phyloP scores from a whole-genome alignment of 2,797 vertebrate species.

The Dicrostonyx torquatus region DNA sequence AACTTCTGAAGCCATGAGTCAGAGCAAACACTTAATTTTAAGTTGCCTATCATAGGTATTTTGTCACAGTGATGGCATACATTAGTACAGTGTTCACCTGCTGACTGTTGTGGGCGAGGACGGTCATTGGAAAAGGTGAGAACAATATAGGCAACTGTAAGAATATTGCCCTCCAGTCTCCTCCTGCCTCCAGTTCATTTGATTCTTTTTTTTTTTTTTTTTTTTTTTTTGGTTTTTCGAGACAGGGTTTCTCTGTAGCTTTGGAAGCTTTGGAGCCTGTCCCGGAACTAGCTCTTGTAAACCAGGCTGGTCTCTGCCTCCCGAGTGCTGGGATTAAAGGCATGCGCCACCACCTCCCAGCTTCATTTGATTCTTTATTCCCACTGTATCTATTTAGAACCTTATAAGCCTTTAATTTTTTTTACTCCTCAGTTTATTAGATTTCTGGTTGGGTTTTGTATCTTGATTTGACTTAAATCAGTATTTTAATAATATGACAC shows the following conservation, averaged over 20 bases:
- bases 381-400: neutral
- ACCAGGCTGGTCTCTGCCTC: too few relatives aligned
- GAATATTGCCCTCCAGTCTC: neutral
- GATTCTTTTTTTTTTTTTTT: too few relatives aligned
- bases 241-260: too few relatives aligned
- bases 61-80: neutral
- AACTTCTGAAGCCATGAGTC: neutral
- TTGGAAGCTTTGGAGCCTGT: too few relatives aligned
- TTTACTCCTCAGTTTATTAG: neutral
- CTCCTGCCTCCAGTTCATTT: neutral
- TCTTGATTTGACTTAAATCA: neutral
- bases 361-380: neutral
- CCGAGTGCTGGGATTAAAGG: too few relatives aligned
- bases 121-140: neutral
- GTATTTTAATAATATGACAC: neutral
- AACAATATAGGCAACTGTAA: neutral
- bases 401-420: neutral
- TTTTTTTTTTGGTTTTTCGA: too few relatives aligned
- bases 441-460: neutral
- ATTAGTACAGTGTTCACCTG: neutral
- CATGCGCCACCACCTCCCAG: too few relatives aligned
- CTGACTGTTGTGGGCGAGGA: too few relatives aligned
- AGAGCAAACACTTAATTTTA: neutral
- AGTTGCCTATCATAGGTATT: neutral
- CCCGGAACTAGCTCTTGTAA: too few relatives aligned